These are phyloP conservation scores for Acanthopleura granulata DNA, from an alignment of 2,888 invertebrate genomes.

Conservation along the genomic window DNA sequence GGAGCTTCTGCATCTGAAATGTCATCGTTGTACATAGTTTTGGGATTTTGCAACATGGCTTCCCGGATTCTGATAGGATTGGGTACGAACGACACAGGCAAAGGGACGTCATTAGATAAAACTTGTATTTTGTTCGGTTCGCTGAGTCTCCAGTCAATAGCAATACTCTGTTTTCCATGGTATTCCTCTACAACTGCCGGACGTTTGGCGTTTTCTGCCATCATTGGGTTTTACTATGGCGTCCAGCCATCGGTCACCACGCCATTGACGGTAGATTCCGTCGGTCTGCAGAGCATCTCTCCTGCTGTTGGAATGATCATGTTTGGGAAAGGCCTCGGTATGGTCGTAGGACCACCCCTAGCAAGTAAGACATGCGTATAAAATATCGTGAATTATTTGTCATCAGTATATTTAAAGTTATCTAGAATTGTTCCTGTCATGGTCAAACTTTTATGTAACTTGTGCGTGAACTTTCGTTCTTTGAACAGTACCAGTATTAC, in stretches of 20 bases:
- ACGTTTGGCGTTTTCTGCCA: not conserved
- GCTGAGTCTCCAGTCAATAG: not conserved
- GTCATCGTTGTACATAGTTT: not conserved
- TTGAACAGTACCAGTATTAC: no score
- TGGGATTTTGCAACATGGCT: not conserved
- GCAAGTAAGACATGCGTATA: not conserved
- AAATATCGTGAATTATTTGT: no score
- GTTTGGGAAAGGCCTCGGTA: not conserved
- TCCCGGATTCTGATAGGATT: not conserved
- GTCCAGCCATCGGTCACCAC: not conserved
- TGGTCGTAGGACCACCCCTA: not conserved
- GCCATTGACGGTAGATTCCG: not conserved
- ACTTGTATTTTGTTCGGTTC: not conserved
- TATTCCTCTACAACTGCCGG: not conserved
- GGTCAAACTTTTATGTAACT: no score
- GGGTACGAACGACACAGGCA: not conserved
- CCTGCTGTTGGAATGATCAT: not conserved
- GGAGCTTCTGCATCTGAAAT: not conserved
- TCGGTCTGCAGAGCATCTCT: not conserved
- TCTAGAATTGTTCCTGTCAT: no score
- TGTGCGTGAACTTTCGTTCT: no score
- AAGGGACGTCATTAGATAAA: not conserved
- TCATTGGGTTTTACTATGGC: constrained; percentile 14
- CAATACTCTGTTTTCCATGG: not conserved
- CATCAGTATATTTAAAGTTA: no score